These are phyloP conservation scores for Eclectus roratus DNA, from an alignment of 2,113 vertebrate genomes.

Conservation along the genomic window DNA sequence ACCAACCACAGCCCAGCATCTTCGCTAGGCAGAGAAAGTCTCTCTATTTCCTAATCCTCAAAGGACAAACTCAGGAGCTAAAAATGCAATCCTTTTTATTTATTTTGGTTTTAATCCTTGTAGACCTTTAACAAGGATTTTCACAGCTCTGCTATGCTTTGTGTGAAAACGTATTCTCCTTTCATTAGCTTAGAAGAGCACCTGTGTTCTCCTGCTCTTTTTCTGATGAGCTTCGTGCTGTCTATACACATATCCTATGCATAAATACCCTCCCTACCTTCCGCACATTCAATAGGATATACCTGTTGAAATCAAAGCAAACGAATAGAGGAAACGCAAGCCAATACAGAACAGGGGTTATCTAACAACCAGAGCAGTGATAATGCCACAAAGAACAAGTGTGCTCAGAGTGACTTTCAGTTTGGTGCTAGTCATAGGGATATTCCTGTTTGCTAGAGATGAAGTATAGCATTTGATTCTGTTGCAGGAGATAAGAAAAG, in stretches of 20 bases:
- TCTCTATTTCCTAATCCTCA: not conserved
- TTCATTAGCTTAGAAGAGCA: not conserved
- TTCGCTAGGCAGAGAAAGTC: not conserved
- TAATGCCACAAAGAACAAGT: not conserved
- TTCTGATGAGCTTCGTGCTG: not conserved
- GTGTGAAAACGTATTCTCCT: not conserved
- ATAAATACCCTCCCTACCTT: not conserved
- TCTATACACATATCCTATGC: not conserved
- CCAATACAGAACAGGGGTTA: not conserved
- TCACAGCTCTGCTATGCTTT: not conserved
- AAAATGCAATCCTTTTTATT: not conserved
- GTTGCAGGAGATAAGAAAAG: slow-evolving; percentile 14
- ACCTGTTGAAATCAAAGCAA: not conserved
- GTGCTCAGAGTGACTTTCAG: not conserved
- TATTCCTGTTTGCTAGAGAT: not conserved
- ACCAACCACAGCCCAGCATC: not conserved
- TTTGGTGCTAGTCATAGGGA: not conserved
- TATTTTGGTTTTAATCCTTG: not conserved
- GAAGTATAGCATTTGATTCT: not conserved
- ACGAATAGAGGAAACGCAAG: not conserved
- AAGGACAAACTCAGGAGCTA: not conserved
- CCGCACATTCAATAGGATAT: not conserved
- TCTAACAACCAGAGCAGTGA: not conserved
- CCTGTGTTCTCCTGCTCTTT: not conserved
- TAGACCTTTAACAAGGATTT: not conserved